Conservation (phyloP, 2,888 invertebrate species). For the Cepaea hortensis region DNA sequence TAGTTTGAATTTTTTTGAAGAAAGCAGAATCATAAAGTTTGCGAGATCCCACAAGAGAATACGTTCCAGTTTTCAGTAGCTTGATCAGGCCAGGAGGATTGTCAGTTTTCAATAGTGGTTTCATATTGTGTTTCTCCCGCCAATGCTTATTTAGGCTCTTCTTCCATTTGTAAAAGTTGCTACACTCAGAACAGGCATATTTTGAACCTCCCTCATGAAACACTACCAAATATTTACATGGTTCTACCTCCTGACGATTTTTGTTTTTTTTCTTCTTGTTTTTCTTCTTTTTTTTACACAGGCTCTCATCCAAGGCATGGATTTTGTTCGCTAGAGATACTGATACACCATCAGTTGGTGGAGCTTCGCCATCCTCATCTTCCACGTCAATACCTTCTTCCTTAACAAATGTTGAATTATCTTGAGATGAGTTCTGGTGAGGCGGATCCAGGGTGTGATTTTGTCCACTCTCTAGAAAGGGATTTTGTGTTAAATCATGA, state of each 20-base stretch:
- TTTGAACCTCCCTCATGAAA: conserved; percentile 72
- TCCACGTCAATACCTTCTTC: conserved; percentile 57
- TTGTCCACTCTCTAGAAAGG: conserved; percentile 47
- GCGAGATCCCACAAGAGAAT: conserved; percentile 50
- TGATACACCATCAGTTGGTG: neutral
- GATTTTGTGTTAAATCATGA: conserved; percentile 46
- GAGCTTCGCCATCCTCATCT: conserved; percentile 55
- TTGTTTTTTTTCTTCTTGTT: conserved; percentile 60
- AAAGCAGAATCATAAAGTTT: conserved; percentile 50
- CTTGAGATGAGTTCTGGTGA: too few relatives aligned
- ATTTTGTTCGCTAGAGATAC: conserved; percentile 17
- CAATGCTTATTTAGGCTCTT: conserved; percentile 76
- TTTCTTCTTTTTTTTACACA: neutral
- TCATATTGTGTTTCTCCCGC: conserved; percentile 76
- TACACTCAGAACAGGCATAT: conserved; percentile 76
- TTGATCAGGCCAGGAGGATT: conserved; percentile 60
- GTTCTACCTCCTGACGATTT: conserved; percentile 71
- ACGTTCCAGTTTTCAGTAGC: conserved; percentile 54
- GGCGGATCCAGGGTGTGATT: neutral
- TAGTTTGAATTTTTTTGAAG: conserved; percentile 40
- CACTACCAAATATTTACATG: conserved; percentile 70
- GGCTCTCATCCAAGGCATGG: conserved; percentile 28
- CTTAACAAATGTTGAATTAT: neutral
- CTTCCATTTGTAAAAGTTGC: conserved; percentile 76
- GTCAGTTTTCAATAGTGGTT: conserved; percentile 65